Base-by-base conservation (phyloP, 2,888 invertebrate species). In the Esperia sulphurella region DNA sequence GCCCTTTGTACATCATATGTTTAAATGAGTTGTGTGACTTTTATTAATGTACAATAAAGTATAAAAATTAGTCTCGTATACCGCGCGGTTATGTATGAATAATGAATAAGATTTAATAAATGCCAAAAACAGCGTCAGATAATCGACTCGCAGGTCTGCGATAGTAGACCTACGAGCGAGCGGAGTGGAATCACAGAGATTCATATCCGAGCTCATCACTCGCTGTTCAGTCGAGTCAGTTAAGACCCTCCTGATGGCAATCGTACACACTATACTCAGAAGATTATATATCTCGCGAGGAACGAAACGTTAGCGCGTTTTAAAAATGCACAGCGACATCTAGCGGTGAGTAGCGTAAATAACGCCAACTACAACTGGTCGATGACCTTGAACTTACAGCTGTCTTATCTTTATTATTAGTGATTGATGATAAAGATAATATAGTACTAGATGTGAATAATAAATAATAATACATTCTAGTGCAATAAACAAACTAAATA, bases 141-240 rank as follows among this genome's bases (percentile, higher is more conserved):
- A 49, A 54, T 83, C 82, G 53, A 65, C 78, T 59, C 57, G 63
- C 66, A 71, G 63, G 70, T 83, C 81, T 82, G 81, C 80, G 82
- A 83, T 83, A 82, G 80, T 69, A 79, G 82, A 83, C 70, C 66
- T 72, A 53, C 60, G 63, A 71, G 77, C 55, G 83, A 83, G 83
- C 60, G 79, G 71, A 65, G 55, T 59, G 56, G 62, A 83, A 83
- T 83, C 83, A 83, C 65, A 54, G 52, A 63, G 63, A 71, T 68
- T 81, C 79, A 81, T 81, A 61, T 80, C 81, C 80, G 51, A 73
- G 49, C 54, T 85, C 87, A 87, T 88, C 88, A 89, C 61, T 71
- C 87, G 80, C 88, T 86, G 87, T 87, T 87, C 86, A 87, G 86
- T 88, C 86, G 85, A 88, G 87, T 87, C 87, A 87, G 87, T 87